Base-by-base conservation (phyloP, 1,140 invertebrate species). In the Dermatophagoides farinae region DNA sequence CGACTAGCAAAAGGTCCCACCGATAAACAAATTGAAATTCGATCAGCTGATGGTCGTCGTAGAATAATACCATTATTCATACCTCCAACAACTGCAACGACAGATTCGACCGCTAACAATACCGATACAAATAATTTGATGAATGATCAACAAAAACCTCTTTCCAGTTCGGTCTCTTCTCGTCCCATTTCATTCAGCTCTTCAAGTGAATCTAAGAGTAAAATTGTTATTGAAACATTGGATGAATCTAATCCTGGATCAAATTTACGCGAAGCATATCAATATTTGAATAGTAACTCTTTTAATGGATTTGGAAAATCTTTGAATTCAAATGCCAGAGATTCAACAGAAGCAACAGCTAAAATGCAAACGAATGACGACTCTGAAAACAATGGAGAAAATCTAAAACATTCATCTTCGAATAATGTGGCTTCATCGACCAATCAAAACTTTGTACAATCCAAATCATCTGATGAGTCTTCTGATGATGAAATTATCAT, bases 21-120 rank as follows among this genome's bases (percentile, higher is more conserved):
- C 50, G 86, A 86, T 73, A 86, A 93, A 68, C 92, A 97, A 78
- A 91, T 95, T 37, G 92, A 97, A 75, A 93, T 88, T 0, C 77
- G 86, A 50, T 88, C 89, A 25, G 83, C 86, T 6, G 90, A 96
- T 75, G 93, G 92, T 16, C 84, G 87, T 71, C 73, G 91, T 51
- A 77, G 92, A 62, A 97, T 97, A 51, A 97, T 90, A 5, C 93
- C 93, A 14, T 88, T 97, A 73, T 93, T 89, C 70, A 83, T 97
- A 65, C 86, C 86, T 22, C 77, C 78, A 12, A 74, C 75, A 22
- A 73, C 76, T 54, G 79, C 83, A 59, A 76, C 76, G 46, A 77
- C 78, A 77, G 31, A 31, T 65, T 31, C 43, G 22, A 23, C 11
- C 14, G 18, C 47, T 18, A 12, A 12, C 10, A 20, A 14, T 11